Evolutionary conservation across 2,888 invertebrate species (phyloP).

Genomic region (Agelastica alni): DNA sequence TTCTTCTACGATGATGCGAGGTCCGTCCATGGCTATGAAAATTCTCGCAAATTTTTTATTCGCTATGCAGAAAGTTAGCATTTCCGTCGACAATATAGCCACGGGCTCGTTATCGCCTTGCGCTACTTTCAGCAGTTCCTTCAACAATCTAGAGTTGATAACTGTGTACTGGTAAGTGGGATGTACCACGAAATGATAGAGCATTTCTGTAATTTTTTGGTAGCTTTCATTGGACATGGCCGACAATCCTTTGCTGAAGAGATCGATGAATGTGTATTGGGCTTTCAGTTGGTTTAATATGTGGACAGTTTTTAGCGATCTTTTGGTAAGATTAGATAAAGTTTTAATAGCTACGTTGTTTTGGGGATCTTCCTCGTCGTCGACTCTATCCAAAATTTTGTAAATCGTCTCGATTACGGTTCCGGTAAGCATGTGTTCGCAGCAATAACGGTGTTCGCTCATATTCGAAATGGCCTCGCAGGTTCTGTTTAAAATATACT

Average conservation of each 20-base stretch:
- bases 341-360: constrained; percentile 45
- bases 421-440: constrained; percentile 46
- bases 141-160: constrained; percentile 33
- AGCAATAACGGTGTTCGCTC: constrained; percentile 47
- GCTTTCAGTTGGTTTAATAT: constrained; percentile 37
- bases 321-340: constrained; percentile 40
- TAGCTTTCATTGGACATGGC: constrained; percentile 34
- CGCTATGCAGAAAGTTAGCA: constrained; percentile 35
- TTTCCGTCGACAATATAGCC: constrained; percentile 37
- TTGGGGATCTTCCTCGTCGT: constrained; percentile 39
- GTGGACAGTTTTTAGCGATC: constrained; percentile 39
- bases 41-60: constrained; percentile 34
- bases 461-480: constrained; percentile 46
- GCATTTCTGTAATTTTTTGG: constrained; percentile 39
- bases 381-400: constrained; percentile 38
- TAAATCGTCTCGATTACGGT: constrained; percentile 40
- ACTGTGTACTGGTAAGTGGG: constrained; percentile 37
- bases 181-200: constrained; percentile 38
- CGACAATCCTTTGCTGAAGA: constrained; percentile 37
- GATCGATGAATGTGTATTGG: constrained; percentile 38
- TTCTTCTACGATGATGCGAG: constrained; percentile 34
- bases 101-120: constrained; percentile 27
- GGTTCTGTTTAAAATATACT: constrained; percentile 40
- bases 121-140: constrained; percentile 34
- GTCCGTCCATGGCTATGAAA: constrained; percentile 39